Base-by-base conservation (phyloP, 2,888 invertebrate genomes). In the Chesias legatella region DNA sequence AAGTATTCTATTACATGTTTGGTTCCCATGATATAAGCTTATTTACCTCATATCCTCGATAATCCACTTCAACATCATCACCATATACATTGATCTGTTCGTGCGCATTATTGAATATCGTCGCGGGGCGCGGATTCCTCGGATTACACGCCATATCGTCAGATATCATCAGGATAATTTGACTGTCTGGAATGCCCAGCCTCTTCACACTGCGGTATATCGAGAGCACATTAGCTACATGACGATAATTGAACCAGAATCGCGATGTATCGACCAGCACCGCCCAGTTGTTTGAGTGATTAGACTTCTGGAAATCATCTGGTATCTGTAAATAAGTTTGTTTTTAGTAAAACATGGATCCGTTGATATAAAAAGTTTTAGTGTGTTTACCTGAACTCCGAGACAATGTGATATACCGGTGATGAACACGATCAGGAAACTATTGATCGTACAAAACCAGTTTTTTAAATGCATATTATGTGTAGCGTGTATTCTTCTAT, bases 141-240 rank as follows among this genome's bases (percentile, higher is more conserved):
- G 98, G 94, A 86, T 99, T 99, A 70, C 99, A 99, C 0, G 99
- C 99, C 98, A 99, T 99, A 71, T 99, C 99, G 80, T 99, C 99
- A 1, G 99, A 99, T 53, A 99, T 94, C 99, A 99, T 99, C 38
- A 99, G 81, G 53, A 99, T 99, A 39, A 99, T 99, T 79, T 99
- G 99, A 41, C 95, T 95, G 76, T 99, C 99, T 0, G 99, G 99
- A 59, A 99, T 99, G n/a, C 99, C 99, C 2, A 99, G 89, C 8
- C 99, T 90, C 80, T 99, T 99, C 0, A 99, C 98, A 72, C 98
- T 98, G 7, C 98, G 92, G 74, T 99, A 99, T 49, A 99, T 97
- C 0, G 99, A 99, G 9, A 99, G 81, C 0, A 99, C 99, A 79
- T 99, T 99, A 2, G 99, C 98, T 20, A 99, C 98, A 92, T 99